These are phyloP conservation scores for Cataglyphis altisquamis DNA, from an alignment of 2,888 invertebrate genomes.

Conservation along the genomic window DNA sequence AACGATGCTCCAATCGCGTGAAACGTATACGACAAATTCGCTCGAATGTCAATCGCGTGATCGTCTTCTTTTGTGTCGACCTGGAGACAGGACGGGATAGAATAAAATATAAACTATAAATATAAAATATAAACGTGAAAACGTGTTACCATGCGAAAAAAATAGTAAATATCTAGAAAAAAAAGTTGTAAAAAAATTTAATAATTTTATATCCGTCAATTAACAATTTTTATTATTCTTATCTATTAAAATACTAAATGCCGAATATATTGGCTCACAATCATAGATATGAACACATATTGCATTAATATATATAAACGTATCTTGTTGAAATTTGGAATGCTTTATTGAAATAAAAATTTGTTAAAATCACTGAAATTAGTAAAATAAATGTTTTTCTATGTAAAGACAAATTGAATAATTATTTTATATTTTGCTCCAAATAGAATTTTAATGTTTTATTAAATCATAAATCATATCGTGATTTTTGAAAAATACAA, in stretches of 20 bases:
- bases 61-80: constrained; percentile 13
- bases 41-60: constrained; percentile 34
- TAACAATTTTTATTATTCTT: not conserved
- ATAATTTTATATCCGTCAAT: not conserved
- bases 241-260: not conserved
- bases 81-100: not conserved
- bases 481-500: not conserved
- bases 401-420: not conserved
- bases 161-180: not conserved
- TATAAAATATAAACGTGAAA: not conserved
- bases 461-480: not conserved
- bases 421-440: not conserved
- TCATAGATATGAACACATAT: not conserved
- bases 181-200: not conserved
- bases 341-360: not conserved
- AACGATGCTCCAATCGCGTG: constrained; percentile 50
- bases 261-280: not conserved
- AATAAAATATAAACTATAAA: not conserved
- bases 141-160: not conserved
- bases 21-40: constrained; percentile 34
- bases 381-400: not conserved
- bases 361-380: not conserved
- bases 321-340: not conserved
- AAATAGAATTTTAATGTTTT: not conserved
- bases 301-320: not conserved